Percentiles rank a stretch among this genome's conserved stretches.
Evolutionary conservation across 2,888 invertebrate genomes (phyloP).

Genomic region (Branchellion lobata): DNA sequence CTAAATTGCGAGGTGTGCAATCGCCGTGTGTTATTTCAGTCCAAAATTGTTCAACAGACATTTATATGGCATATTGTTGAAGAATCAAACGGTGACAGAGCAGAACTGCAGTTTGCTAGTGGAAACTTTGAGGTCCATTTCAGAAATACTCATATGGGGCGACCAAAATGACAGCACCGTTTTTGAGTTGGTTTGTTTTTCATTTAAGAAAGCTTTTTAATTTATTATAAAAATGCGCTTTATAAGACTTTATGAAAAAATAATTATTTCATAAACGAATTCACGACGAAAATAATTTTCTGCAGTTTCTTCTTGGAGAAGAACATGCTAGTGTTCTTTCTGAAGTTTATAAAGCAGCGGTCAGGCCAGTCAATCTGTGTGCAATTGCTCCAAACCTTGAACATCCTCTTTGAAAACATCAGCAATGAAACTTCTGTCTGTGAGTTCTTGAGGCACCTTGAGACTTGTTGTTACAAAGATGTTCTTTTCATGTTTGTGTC

Average conservation of each 20-base stretch:
- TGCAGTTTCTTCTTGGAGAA: constrained; percentile 96
- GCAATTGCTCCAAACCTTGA: constrained; percentile 92
- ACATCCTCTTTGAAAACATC: constrained; percentile 98
- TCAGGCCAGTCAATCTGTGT: constrained; percentile 96
- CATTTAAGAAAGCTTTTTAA: too few species aligned
- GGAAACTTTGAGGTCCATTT: constrained; percentile 91
- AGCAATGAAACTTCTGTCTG: constrained; percentile 97
- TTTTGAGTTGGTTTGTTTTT: constrained; percentile 86
- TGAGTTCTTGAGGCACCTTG: constrained; percentile 70
- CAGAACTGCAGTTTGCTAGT: constrained; percentile 89
- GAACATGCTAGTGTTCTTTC: constrained; percentile 96
- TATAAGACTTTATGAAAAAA: too few species aligned
- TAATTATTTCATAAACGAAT: too few species aligned
- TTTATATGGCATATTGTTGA: constrained; percentile 85
- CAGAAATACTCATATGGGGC: constrained; percentile 99
- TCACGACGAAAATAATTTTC: too few species aligned
- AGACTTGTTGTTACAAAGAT: too few species aligned
- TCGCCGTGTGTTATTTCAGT: constrained; percentile 3
- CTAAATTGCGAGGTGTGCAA: too few species aligned
- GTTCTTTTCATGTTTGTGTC: too few species aligned
- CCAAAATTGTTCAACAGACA: constrained; percentile 66
- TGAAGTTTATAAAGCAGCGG: constrained; percentile 94
- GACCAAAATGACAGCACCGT: constrained; percentile 99
- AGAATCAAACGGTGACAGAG: constrained; percentile 91
- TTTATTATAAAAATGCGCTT: too few species aligned